phyloP scores from a whole-genome alignment of 2,888 invertebrate species.

The Drosophila kokeensis region DNA sequence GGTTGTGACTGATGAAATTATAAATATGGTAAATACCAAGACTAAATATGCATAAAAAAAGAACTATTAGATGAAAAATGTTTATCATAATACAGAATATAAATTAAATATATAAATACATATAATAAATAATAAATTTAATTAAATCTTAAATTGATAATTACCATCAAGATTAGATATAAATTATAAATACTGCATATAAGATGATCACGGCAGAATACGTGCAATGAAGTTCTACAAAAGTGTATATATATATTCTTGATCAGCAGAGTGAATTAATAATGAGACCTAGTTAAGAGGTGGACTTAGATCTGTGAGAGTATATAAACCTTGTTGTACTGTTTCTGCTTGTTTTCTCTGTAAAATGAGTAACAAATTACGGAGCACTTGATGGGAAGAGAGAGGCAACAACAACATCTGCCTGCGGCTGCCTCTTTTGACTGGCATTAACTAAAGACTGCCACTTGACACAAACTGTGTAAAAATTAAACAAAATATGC shows the following conservation, averaged over 20 bases:
- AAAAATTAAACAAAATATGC: conserved; percentile 54
- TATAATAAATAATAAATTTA: neutral
- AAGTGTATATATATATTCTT: neutral
- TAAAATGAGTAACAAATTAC: conserved; percentile 39
- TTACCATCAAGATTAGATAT: neutral
- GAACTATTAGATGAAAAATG: too few relatives aligned
- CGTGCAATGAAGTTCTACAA: neutral
- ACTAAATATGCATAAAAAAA: too few relatives aligned
- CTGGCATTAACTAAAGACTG: conserved; percentile 77
- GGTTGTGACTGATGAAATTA: too few relatives aligned
- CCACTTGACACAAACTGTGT: conserved; percentile 67
- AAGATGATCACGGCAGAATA: neutral
- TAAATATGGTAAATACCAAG: too few relatives aligned
- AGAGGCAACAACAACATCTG: conserved; percentile 49
- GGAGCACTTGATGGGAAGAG: conserved; percentile 11
- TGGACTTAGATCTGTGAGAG: neutral
- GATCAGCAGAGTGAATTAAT: neutral
- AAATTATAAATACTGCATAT: neutral
- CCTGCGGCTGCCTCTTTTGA: conserved; percentile 40
- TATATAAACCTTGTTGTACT: too few relatives aligned
- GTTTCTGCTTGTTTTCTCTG: too few relatives aligned
- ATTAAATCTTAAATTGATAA: too few relatives aligned
- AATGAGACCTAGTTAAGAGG: neutral
- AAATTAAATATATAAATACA: too few relatives aligned
- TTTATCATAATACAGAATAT: neutral